Evolutionary conservation across 1,140 invertebrate species (phyloP).

Genomic region (Drosophila nebulosa): DNA sequence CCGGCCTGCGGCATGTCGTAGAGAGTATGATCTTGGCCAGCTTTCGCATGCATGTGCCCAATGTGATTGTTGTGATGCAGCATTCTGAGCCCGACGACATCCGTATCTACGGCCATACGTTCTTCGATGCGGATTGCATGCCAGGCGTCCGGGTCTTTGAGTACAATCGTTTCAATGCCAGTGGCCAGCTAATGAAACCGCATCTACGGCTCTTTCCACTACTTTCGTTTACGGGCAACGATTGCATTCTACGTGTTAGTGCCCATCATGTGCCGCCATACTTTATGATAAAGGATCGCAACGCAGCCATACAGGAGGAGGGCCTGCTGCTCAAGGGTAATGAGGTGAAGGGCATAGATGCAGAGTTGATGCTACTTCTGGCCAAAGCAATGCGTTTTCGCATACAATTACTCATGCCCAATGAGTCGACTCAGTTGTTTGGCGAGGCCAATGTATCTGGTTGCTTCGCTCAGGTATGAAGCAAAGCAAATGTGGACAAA

Average conservation of each 20-base stretch:
- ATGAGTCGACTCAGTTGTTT: constrained; percentile 40
- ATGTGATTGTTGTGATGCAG: constrained; percentile 48
- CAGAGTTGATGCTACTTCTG: constrained; percentile 47
- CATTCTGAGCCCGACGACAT: constrained; percentile 17
- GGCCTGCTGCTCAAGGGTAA: neutral
- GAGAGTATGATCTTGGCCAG: constrained; percentile 5
- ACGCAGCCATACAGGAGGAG: neutral
- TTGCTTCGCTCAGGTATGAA: constrained; percentile 45
- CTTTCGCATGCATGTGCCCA: constrained; percentile 16
- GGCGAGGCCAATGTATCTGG: constrained; percentile 37
- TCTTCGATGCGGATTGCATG: constrained; percentile 32
- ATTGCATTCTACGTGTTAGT: constrained; percentile 40
- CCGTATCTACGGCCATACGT: constrained; percentile 23
- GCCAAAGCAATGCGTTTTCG: constrained; percentile 34
- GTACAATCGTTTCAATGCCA: constrained; percentile 23
- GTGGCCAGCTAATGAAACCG: neutral
- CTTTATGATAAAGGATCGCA: constrained; percentile 29
- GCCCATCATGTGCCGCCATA: constrained; percentile 51
- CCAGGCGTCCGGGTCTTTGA: constrained; percentile 15
- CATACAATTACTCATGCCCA: constrained; percentile 24
- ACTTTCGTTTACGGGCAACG: constrained; percentile 9
- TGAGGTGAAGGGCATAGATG: constrained; percentile 47
- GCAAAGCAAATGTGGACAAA: no score
- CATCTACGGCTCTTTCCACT: constrained; percentile 36
- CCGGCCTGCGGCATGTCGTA: neutral